Evolutionary conservation across 2,113 vertebrate species (phyloP), one percentile per base, ranked within the genome.

Genomic region (Leptosomus discolor): DNA sequence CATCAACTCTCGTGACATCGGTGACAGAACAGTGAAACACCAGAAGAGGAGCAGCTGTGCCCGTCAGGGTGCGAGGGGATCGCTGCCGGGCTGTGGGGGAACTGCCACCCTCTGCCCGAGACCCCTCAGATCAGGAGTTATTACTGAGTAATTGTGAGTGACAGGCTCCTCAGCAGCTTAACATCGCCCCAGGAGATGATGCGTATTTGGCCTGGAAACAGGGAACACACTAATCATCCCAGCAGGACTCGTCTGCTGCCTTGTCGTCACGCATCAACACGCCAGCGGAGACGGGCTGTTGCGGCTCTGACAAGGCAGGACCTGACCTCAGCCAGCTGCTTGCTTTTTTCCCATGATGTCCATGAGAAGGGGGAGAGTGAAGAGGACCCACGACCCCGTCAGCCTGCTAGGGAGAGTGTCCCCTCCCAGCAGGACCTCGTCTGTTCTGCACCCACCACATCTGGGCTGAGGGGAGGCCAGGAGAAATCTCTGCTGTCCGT

Each of bases 271-370:
- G 3, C 48, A 46, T 30, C 39, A 32, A 27, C n/a, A 2, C 3
- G 20, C 15, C 36, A 29, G 7, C 0, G 2, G 65, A 41, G 70
- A 77, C 0, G 1, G 39, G 77, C 30, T 77, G 51, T 37, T 6
- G 0, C 0, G 0, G 37, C 51, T 77, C 53, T 50, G 63, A 48
- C 30, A 54, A 71, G 64, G 51, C 57, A 77, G 70, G 46, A 36
- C 71, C 34, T 50, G n/a, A 54, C 64, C 32, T 81, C 56, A 60
- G 29, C 13, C 39, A 5, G 6, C 18, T 12, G 17, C 18, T 36
- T 34, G 22, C 1, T 3, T 22, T 39, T 26, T 45, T 56, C 21
- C 74, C 32, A 27, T 23, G 15, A 23, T 29, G 24, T 53, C 63
- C 64, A 11, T 5, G 24, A 65, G 56, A 48, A 85, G 46, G 5